A percentile compares a stretch with the other conserved stretches of the same genome.
Conservation (phyloP, 2,113 vertebrate species). For the Rhizomys pruinosus region DNA sequence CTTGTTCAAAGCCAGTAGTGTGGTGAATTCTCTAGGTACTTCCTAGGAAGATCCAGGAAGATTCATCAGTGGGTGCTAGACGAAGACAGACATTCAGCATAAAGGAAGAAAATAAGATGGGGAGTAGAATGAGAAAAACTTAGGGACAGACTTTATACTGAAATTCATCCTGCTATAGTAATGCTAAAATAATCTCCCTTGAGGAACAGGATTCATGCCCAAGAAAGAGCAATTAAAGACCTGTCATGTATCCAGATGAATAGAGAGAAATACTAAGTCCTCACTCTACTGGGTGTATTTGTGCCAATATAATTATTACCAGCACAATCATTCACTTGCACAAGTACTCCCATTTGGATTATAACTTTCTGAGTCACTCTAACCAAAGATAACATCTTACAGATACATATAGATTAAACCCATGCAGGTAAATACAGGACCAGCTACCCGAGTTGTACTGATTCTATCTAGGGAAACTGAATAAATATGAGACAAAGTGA, state of each 20-base stretch:
- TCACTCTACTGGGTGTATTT: not conserved
- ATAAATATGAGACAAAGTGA: not conserved
- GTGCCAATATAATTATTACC: not conserved
- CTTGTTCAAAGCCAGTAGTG: not conserved
- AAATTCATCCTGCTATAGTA: not conserved
- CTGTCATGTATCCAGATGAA: not conserved
- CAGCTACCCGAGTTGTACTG: not conserved
- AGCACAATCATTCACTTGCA: not conserved
- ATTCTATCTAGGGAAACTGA: not conserved
- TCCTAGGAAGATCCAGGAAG: not conserved
- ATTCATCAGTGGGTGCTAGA: not conserved
- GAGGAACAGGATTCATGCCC: not conserved
- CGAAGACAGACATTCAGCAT: not conserved
- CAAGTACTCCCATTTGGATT: not conserved
- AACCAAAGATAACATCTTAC: conserved; percentile 4
- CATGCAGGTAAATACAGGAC: not conserved
- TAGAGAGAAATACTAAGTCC: not conserved
- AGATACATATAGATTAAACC: conserved; percentile 26
- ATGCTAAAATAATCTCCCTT: not conserved
- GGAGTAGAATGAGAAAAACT: not conserved
- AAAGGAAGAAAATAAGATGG: not conserved
- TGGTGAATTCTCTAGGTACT: conserved; percentile 21
- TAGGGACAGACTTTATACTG: not conserved
- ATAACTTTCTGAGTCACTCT: not conserved
- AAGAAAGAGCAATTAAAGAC: not conserved